Percentiles rank a stretch among this genome's conserved stretches.
phyloP scores from a whole-genome alignment of 2,113 vertebrate species.

The Pollimyrus isidori region DNA sequence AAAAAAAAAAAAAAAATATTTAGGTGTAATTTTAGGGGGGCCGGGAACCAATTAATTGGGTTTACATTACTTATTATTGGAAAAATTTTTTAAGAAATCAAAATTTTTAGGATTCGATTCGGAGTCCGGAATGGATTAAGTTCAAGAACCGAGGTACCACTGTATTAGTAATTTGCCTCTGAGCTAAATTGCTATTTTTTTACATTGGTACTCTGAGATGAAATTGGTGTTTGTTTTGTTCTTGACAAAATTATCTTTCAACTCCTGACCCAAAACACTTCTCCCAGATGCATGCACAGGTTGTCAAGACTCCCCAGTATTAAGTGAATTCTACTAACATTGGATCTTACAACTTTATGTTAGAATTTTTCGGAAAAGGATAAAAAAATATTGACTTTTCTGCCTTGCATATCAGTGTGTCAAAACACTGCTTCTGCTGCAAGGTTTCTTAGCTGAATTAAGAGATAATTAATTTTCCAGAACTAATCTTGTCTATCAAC shows the following conservation, averaged over 20 bases:
- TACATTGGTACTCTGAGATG: not conserved
- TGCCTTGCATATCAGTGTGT: not conserved
- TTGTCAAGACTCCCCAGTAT: not conserved
- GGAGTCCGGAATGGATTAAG: too few relatives aligned
- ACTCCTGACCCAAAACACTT: not conserved
- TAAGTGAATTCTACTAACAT: not conserved
- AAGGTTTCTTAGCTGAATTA: not conserved
- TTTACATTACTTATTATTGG: too few relatives aligned
- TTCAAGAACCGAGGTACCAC: too few relatives aligned
- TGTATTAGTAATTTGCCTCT: not conserved
- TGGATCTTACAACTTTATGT: too few relatives aligned
- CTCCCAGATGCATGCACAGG: not conserved
- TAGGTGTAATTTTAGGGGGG: too few relatives aligned
- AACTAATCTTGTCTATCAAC: not conserved
- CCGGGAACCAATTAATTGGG: too few relatives aligned
- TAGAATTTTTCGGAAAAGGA: too few relatives aligned
- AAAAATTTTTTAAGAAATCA: too few relatives aligned
- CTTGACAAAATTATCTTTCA: not conserved
- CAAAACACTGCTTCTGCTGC: not conserved
- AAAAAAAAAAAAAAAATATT: too few relatives aligned
- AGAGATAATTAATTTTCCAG: conserved; percentile 1
- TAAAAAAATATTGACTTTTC: not conserved
- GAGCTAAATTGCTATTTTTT: not conserved
- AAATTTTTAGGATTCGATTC: too few relatives aligned
- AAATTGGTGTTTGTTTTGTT: not conserved